Conservation (phyloP, 2,797 vertebrate genomes). For the Eidolon dupreanum region DNA sequence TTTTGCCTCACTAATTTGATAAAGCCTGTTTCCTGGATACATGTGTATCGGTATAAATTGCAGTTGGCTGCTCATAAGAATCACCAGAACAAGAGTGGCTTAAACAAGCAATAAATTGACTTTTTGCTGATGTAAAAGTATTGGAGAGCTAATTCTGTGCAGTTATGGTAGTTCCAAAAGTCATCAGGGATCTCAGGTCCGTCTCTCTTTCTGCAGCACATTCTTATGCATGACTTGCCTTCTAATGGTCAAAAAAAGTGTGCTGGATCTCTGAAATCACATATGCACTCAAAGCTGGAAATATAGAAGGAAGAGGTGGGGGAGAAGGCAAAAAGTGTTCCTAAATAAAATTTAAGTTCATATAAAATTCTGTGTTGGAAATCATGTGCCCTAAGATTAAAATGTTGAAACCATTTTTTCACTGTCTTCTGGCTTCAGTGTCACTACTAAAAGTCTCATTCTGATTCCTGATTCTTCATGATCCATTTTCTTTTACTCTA, state of each 20-base stretch:
- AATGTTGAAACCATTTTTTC: not conserved
- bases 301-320: not conserved
- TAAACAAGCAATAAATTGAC: not conserved
- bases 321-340: not conserved
- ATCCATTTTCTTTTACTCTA: not conserved
- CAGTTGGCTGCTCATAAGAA: not conserved
- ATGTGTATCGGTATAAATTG: not conserved
- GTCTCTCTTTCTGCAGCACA: not conserved
- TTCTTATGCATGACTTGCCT: not conserved
- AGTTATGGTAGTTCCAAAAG: not conserved
- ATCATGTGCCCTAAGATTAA: not conserved
- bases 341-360: not conserved
- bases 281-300: not conserved
- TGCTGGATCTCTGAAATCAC: not conserved
- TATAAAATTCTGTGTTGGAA: not conserved
- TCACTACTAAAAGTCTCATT: not conserved
- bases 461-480: conserved; percentile 2
- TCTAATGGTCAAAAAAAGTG: not conserved
- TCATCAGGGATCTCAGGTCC: not conserved
- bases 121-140: not conserved
- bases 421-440: not conserved
- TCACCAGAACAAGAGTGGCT: not conserved
- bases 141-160: not conserved
- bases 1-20: not conserved
- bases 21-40: not conserved